phyloP scores from a whole-genome alignment of 2,888 invertebrate genomes.

The Macroteleia sp. region DNA sequence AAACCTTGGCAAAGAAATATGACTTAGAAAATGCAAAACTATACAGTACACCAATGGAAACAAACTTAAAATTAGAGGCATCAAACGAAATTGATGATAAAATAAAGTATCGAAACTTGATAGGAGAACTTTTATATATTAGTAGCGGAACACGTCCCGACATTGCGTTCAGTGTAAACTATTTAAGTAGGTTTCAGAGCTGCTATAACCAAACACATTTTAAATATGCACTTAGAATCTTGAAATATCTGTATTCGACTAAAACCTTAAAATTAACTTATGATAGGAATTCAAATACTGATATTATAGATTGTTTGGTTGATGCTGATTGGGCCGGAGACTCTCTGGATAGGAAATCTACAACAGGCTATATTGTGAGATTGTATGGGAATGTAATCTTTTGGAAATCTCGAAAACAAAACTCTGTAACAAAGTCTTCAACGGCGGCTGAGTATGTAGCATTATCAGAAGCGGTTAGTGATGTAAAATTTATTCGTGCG shows the following conservation, averaged over 20 bases:
- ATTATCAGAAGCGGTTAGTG: conserved; percentile 49
- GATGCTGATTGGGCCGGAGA: conserved; percentile 63
- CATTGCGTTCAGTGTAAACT: conserved; percentile 44
- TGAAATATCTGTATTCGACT: conserved; percentile 42
- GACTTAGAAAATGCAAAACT: conserved; percentile 19
- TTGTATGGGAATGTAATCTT: conserved; percentile 46
- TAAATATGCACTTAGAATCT: conserved; percentile 44
- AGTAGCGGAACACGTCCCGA: conserved; percentile 45
- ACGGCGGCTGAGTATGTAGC: conserved; percentile 58
- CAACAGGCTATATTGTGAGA: conserved; percentile 59
- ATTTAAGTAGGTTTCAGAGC: conserved; percentile 45
- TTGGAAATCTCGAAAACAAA: conserved; percentile 62
- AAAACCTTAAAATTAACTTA: conserved; percentile 35
- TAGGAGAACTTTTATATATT: conserved; percentile 43
- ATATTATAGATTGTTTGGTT: conserved; percentile 46
- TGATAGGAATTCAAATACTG: neutral
- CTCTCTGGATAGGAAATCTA: conserved; percentile 54
- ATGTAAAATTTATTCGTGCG: conserved; percentile 17
- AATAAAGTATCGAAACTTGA: conserved; percentile 45
- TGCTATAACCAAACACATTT: conserved; percentile 34
- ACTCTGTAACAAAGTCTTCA: conserved; percentile 51
- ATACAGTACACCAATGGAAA: conserved; percentile 41
- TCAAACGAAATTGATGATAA: neutral
- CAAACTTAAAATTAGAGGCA: conserved; percentile 23
- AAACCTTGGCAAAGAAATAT: conserved; percentile 33